Conservation (phyloP, 2,797 vertebrate genomes). For the Chiroxiphia lanceolata region DNA sequence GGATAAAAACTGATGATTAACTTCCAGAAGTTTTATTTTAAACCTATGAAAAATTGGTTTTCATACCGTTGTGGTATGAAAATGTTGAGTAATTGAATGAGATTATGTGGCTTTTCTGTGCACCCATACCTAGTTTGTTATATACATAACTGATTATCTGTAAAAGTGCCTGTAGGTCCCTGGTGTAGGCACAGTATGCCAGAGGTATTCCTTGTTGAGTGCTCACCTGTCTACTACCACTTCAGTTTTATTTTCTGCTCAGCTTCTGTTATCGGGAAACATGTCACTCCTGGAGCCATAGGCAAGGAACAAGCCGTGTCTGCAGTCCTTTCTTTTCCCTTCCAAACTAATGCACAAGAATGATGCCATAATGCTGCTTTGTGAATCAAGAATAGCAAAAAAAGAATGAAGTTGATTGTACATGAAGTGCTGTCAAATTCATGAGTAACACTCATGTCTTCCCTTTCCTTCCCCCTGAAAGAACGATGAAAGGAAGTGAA, state of each 20-base stretch:
- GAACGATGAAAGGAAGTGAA: background rate
- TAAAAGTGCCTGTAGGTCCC: background rate
- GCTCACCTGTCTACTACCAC: background rate
- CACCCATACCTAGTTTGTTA: background rate
- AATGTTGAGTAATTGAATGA: background rate
- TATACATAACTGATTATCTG: background rate
- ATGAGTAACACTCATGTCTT: background rate
- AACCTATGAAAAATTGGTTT: background rate
- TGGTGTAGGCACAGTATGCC: background rate
- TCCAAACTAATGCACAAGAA: slow-evolving; percentile 33
- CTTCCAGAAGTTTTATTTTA: background rate
- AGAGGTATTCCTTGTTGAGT: background rate
- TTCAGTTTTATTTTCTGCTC: slow-evolving; percentile 46
- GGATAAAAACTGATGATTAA: background rate
- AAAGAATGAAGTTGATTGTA: slow-evolving; percentile 50
- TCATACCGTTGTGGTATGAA: background rate
- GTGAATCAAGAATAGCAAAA: slow-evolving; percentile 28
- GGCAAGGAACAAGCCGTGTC: background rate
- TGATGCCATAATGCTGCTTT: slow-evolving; percentile 45
- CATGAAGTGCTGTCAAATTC: slow-evolving; percentile 52
- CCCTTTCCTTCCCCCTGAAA: background rate
- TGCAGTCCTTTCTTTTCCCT: slow-evolving; percentile 15
- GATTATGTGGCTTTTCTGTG: background rate
- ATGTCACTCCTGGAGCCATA: background rate
- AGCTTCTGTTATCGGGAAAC: background rate